Base-by-base conservation (phyloP, 1,140 invertebrate species). In the Parapsyche elsis region DNA sequence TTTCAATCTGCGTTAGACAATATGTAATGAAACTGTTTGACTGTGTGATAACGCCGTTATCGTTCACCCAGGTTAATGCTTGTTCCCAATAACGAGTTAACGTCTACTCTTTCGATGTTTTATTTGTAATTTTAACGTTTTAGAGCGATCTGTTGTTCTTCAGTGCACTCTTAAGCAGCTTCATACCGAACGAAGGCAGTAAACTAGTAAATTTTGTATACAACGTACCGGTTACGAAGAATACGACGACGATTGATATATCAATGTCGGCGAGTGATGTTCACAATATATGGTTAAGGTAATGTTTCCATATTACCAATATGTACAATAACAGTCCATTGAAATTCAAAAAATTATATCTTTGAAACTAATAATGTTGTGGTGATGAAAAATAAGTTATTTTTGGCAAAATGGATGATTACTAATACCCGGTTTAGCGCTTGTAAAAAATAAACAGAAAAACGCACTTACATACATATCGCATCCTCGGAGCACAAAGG, bases 11-110 rank as follows among this genome's bases (percentile, higher is more conserved):
- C 71, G 87, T 89, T 0, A 87, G 86, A 80, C 80, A 83, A 5
- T 84, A 82, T 9, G 76, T 89, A 61, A 86, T 86, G 74, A 86
- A 83, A 57, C 79, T 88, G 64, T 89, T 89, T 87, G 88, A 89
- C 71, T 89, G 88, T 71, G 86, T 86, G 57, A 87, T 89, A 24
- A 85, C 85, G 57, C 86, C 86, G 12, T 86, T 86, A 67, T 75
- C 45, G 83, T 88, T 89, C 81, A 86, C 85, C 71, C 86, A 88
- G 86, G 88, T 89, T 46, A 21, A 45, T 19, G 83, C 76, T 80
- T 78, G 46, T 67, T 81, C 44, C 2, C 12, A 53, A 75, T 75
- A 9, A 76, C 67, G 76, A 21, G 16, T 74, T 14, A 14, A n/a
- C 57, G 19, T 14, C 21, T 76, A 10, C 5, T 74, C n/a, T 61